Base-by-base conservation (phyloP, 2,888 invertebrate species). In the Stenurella melanura region DNA sequence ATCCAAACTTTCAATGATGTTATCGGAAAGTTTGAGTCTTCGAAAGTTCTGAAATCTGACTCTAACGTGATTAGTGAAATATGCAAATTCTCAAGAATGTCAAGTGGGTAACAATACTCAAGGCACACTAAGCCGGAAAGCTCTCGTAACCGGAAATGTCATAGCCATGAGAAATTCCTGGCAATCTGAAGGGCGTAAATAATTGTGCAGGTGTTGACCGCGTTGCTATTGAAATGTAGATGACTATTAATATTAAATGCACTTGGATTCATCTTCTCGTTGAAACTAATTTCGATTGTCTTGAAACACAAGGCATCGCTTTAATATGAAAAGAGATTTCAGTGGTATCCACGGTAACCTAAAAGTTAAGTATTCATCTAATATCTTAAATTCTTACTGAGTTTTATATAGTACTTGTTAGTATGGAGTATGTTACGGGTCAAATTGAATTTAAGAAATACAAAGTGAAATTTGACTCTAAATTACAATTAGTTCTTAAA, bases 181-280 rank as follows among this genome's bases (percentile, higher is more conserved):
- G 69, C 34, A 34, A 34, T 69, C 69, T 38, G 34, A 57, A 57
- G 69, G 34, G 58, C 69, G 10, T 56, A 30, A 1, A 38, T 69
- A 69, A 69, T 69, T 69, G 69, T 58, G 34, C 17, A 69, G 69
- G 69, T 69, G 69, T 69, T 69, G 69, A 69, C 69, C 69, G 69
- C 64, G n/a, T 19, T 30, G 30, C 34, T 58, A 57, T 18, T 58
- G 57, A 7, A 18, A 57, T 57, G 57, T 57, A 15, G 34, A 57
- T 30, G 69, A 34, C 69, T 34, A 69, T 69, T 69, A 69, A 69
- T 69, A 69, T 30, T 56, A 69, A 58, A 57, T 30, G 58, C 69
- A 30, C 69, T 56, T 38, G 34, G 11, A 30, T 15, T 15, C 15
- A 17, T 5, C 58, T 58, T 58, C 57, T 69, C 19, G 69, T 69